phyloP scores from a whole-genome alignment of 2,113 vertebrate genomes.

The Mugil cephalus region DNA sequence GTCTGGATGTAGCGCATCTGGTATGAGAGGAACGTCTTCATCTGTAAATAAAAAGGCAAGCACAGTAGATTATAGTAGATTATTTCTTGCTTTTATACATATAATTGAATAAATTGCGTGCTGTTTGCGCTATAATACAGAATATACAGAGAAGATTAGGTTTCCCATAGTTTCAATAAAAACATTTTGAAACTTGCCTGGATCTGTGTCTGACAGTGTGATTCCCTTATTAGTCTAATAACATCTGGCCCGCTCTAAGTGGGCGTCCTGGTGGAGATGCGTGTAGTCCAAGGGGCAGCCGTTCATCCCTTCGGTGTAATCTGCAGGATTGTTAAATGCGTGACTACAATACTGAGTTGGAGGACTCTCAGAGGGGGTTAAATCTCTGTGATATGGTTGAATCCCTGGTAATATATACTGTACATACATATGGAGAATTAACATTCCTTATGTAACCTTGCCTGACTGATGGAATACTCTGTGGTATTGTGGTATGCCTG shows the following conservation, averaged over 20 bases:
- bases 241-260: constrained; percentile 69
- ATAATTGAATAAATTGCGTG: too few relatives aligned
- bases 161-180: too few relatives aligned
- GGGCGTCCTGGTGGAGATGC: constrained; percentile 30
- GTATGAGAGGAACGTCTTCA: background rate
- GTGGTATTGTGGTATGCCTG: background rate
- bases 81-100: too few relatives aligned
- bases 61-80: background rate
- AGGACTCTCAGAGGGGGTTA: constrained; percentile 26
- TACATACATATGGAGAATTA: too few relatives aligned
- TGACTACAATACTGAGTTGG: constrained; percentile 20
- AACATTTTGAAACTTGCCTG: background rate
- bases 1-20: constrained; percentile 17
- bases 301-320: constrained; percentile 58
- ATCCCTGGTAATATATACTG: background rate
- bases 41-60: background rate
- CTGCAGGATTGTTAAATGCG: constrained; percentile 49
- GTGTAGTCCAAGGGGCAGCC: constrained; percentile 34
- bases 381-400: constrained; percentile 41
- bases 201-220: constrained; percentile 4
- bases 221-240: constrained; percentile 38
- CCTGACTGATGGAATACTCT: background rate
- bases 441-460: too few relatives aligned
- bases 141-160: background rate
- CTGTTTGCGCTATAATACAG: background rate